Evolutionary conservation across 1,140 invertebrate genomes (phyloP), one percentile per base, ranked within the genome.

Genomic region (Listronotus oregonensis): DNA sequence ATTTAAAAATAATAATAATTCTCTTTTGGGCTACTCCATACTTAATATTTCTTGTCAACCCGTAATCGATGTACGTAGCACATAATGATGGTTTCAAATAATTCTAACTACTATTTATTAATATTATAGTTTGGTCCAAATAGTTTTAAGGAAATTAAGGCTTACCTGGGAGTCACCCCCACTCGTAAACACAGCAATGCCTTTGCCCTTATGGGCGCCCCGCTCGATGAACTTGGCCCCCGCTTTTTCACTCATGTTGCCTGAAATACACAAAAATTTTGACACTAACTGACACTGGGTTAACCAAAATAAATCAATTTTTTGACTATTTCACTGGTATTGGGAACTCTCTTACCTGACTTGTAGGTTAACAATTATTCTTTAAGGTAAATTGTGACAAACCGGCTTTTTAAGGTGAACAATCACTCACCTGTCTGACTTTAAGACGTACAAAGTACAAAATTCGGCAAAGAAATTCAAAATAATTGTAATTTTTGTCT

Each of bases 111-210:
- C 21, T 27, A 27, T 5, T 27, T 27, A n/a, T 27, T 3, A 27
- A 27, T 27, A 3, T 27, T 27, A 5, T 5, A 27, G 5, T 27
- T 27, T 27, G 21, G 21, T 27, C 21, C 21, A 27, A 3, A 3
- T 27, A 27, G 21, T 27, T 27, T 27, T 27, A 27, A 27, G 21
- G 14, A 58, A 42, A 40, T 50, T 11, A 37, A 82, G n/a, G 5
- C 81, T 82, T 83, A 92, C 91, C 90, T 90, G 96, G n/a, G 95
- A 97, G 83, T 98, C 95, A 64, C 95, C 95, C 74, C 95, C 95
- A 78, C 92, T 95, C 31, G 95, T 97, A 75, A 97, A 95, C 17
- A 98, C 93, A 10, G 92, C 95, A 55, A 97, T 85, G 5, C 92
- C 91, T 81, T 94, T 95, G 51, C 92, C 92, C 80, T 93, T 93